Percentiles rank a stretch among this genome's conserved stretches.
Conservation (phyloP, 2,113 vertebrate genomes). For the Trogon melanurus region DNA sequence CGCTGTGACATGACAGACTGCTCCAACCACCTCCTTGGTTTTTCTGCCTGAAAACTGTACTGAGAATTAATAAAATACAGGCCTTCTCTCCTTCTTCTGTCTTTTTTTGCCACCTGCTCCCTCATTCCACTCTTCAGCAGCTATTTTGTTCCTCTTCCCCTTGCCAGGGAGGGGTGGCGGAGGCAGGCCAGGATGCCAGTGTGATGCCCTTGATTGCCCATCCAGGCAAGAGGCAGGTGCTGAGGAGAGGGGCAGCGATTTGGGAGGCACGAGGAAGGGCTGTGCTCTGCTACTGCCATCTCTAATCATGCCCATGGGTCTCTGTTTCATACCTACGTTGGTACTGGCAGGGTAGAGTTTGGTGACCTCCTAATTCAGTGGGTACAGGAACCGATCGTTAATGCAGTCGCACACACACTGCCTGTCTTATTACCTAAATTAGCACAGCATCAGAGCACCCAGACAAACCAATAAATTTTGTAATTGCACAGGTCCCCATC, state of each 20-base stretch:
- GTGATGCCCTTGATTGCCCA: neutral
- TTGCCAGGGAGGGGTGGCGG: accelerated
- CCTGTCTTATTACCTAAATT: neutral
- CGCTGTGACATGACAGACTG: neutral
- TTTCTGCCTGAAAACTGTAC: slow-evolving; percentile 35
- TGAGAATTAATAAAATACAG: neutral
- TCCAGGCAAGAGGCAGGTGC: neutral
- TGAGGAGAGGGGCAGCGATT: accelerated
- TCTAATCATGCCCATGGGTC: neutral
- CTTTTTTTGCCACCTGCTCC: neutral
- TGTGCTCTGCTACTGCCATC: accelerated
- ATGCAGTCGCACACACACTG: neutral
- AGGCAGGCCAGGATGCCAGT: accelerated
- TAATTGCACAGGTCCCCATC: neutral
- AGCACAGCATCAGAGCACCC: neutral
- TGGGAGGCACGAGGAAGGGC: accelerated
- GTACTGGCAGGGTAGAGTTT: accelerated
- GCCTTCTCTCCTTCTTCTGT: neutral
- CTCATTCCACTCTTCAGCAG: neutral
- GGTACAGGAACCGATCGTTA: neutral
- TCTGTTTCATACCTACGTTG: accelerated
- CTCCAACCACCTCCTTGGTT: neutral
- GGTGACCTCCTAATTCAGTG: neutral
- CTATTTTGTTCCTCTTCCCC: neutral
- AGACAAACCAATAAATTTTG: neutral